Evolutionary conservation across 2,888 invertebrate genomes (phyloP).

Genomic region (Dorcus parallelipipedus): DNA sequence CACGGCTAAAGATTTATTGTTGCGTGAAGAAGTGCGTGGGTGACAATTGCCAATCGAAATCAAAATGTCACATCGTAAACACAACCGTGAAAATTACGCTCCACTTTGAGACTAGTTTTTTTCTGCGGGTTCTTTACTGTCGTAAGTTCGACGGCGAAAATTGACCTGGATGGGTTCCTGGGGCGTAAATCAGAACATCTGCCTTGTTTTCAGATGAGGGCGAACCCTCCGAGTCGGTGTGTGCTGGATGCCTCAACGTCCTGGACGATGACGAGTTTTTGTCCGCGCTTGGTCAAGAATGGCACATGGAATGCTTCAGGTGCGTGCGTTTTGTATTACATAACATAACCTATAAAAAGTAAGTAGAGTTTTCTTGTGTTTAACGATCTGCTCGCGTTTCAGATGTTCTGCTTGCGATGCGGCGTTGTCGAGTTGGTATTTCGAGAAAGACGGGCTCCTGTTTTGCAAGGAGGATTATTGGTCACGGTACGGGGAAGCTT

Average conservation of each 20-base stretch:
- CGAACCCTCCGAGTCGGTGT: constrained; percentile 44
- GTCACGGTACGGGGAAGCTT: constrained; percentile 82
- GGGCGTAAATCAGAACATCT: background rate
- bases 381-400: constrained; percentile 18
- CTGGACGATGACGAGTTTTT: constrained; percentile 76
- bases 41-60: constrained; percentile 28
- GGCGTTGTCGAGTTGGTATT: constrained; percentile 86
- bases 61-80: constrained; percentile 16
- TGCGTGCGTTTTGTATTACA: constrained; percentile 43
- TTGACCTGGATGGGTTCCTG: too few species aligned
- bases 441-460: constrained; percentile 84
- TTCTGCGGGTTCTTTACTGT: background rate
- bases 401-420: constrained; percentile 89
- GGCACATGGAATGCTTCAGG: constrained; percentile 89
- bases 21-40: constrained; percentile 31
- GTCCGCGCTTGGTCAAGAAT: constrained; percentile 77
- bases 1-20: background rate
- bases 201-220: constrained; percentile 24
- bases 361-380: too few species aligned
- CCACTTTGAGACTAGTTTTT: background rate
- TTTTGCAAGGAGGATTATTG: constrained; percentile 90
- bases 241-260: constrained; percentile 72
- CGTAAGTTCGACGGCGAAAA: too few species aligned
- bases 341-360: background rate
- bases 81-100: background rate